A percentile compares a stretch with the other conserved stretches of the same genome.
These are phyloP conservation scores for Cecidostiba fungosa DNA, from an alignment of 2,888 invertebrate species.

Conservation along the genomic window DNA sequence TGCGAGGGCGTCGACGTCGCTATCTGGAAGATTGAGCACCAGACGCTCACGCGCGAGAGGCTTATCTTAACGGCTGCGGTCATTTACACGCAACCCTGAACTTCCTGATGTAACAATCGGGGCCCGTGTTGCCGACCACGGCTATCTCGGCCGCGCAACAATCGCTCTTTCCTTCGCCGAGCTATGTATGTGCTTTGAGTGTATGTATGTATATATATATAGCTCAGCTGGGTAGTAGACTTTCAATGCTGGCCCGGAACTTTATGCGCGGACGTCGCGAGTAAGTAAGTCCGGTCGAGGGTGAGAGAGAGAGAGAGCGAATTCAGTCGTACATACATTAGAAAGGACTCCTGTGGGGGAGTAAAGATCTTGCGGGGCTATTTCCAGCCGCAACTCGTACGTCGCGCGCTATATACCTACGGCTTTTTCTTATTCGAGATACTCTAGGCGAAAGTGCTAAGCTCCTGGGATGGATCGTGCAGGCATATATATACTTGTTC, in stretches of 20 bases:
- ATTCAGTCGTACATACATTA: conserved; percentile 20
- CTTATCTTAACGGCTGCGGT: conserved; percentile 69
- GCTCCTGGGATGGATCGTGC: neutral
- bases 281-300: conserved; percentile 29
- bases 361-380: neutral
- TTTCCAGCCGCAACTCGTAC: neutral
- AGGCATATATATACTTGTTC: no score
- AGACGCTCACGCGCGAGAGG: conserved; percentile 43
- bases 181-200: neutral
- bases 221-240: neutral
- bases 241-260: conserved; percentile 27
- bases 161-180: conserved; percentile 20
- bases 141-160: conserved; percentile 17
- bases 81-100: conserved; percentile 68
- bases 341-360: neutral
- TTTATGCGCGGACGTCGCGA: conserved; percentile 33
- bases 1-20: neutral
- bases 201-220: neutral
- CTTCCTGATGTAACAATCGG: conserved; percentile 60
- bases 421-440: neutral
- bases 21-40: conserved; percentile 59
- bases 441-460: neutral
- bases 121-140: neutral
- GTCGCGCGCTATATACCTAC: neutral
- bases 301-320: neutral